Conservation (phyloP, 2,888 invertebrate genomes). For the Marasmarcha lunaedactyla region DNA sequence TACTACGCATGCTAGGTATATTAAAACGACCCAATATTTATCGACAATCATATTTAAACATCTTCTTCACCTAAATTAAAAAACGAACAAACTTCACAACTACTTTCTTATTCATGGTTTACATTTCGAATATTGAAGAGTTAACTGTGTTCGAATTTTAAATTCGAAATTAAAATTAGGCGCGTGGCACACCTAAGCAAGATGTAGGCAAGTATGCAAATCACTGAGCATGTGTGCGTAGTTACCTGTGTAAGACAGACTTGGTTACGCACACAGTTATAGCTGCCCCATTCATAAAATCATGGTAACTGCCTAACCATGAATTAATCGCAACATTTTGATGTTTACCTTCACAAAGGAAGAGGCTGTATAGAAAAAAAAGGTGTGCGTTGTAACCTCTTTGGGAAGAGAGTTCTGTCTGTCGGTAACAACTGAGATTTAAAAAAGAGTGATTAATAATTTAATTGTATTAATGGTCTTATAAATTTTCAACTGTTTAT, state of each 20-base stretch:
- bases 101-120: constrained; percentile 17
- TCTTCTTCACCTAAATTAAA: too few species aligned
- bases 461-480: too few species aligned
- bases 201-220: constrained; percentile 55
- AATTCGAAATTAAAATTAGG: constrained; percentile 21
- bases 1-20: too few species aligned
- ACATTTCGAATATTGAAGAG: constrained; percentile 58
- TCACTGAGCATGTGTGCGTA: constrained; percentile 30
- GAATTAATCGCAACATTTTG: constrained; percentile 70
- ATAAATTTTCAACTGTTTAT: too few species aligned
- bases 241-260: constrained; percentile 19
- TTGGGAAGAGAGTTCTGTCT: too few species aligned
- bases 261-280: constrained; percentile 40
- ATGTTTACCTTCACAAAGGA: constrained; percentile 67
- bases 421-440: too few species aligned
- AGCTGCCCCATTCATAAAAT: constrained; percentile 62
- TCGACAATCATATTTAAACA: too few species aligned
- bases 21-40: too few species aligned
- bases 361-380: constrained; percentile 57
- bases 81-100: too few species aligned
- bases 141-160: constrained; percentile 48
- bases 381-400: too few species aligned
- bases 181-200: constrained; percentile 46
- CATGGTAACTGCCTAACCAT: constrained; percentile 61
- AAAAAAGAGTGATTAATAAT: too few species aligned